Base-by-base conservation (phyloP, 2,888 invertebrate species). In the Perithous albicinctus region DNA sequence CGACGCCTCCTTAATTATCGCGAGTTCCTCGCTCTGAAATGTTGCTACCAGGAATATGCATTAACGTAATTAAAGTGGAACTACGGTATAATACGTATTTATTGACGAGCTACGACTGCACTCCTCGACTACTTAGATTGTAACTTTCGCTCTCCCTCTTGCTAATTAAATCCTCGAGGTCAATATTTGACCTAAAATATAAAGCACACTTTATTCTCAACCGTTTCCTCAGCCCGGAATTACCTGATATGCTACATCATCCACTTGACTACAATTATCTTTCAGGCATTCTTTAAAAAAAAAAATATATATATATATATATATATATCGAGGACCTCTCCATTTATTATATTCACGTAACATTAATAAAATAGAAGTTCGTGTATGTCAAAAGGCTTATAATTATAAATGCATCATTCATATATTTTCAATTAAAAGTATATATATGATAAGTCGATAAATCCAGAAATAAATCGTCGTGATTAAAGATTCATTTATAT, bases 121-220 rank as follows among this genome's bases (percentile, higher is more conserved):
- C 48, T 54, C 15, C n/a, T 46, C 10, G 23, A 12, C 26, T 41
- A 63, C 74, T 79, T 79, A 41, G 8, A 38, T 63, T 38, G 41
- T 23, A 46, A 54, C 51, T 26, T n/a, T n/a, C n/a, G n/a, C 48
- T 8, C 6, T 20, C 15, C 41, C 29, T 59, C 48, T 59, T 18
- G 61, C 41, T 79, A 61, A 79, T 67, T 67, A 73, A 74, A 67
- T 74, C 23, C 54, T 41, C 67, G 61, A 38, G 66, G 66, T 59
- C 61, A 67, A 74, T 74, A 63, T 79, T 67, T 74, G 61, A 74
- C 78, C 67, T 51, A 41, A 69, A 79, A 67, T 63, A 74, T 63
- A 74, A 74, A 63, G 12, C 23, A 7, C 51, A 12, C n/a, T 38
- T 61, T 4, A 29, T 29, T n/a, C 38, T 38, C 1, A 10, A 6